phyloP scores from a whole-genome alignment of 2,797 vertebrate species.

The Muraenolepis orangiensis region DNA sequence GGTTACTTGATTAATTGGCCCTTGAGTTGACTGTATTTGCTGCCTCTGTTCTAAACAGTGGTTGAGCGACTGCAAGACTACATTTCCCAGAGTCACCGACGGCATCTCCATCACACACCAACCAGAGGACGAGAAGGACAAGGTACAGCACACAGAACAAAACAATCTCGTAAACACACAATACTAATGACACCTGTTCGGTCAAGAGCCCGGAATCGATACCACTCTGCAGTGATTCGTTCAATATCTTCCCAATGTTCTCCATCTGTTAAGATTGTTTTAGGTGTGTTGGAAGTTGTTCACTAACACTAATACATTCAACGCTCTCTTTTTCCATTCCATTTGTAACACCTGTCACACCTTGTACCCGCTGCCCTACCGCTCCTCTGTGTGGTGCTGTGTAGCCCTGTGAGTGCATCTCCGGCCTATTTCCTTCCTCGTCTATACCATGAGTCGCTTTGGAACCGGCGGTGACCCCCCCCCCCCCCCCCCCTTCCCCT shows the following conservation, averaged over 20 bases:
- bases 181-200: background rate
- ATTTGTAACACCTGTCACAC: constrained; percentile 58
- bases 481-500: background rate
- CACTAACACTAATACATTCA: background rate
- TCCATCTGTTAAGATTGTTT: background rate
- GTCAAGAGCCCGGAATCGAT: background rate
- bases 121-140: constrained; percentile 86
- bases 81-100: constrained; percentile 80
- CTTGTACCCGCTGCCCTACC: constrained; percentile 57
- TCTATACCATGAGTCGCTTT: too few relatives aligned
- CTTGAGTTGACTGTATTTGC: background rate
- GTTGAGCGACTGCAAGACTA: constrained; percentile 90
- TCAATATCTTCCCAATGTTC: background rate
- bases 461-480: too few relatives aligned
- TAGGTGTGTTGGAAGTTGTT: background rate
- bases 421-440: constrained; percentile 52
- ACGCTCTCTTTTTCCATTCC: constrained; percentile 21
- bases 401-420: constrained; percentile 78
- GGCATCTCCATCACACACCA: constrained; percentile 85
- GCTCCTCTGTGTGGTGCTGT: constrained; percentile 66
- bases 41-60: constrained; percentile 72
- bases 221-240: background rate
- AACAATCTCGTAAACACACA: background rate
- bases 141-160: constrained; percentile 87
- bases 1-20: background rate